These are phyloP conservation scores for Busseola fusca DNA, from an alignment of 2,888 invertebrate species.

Conservation along the genomic window DNA sequence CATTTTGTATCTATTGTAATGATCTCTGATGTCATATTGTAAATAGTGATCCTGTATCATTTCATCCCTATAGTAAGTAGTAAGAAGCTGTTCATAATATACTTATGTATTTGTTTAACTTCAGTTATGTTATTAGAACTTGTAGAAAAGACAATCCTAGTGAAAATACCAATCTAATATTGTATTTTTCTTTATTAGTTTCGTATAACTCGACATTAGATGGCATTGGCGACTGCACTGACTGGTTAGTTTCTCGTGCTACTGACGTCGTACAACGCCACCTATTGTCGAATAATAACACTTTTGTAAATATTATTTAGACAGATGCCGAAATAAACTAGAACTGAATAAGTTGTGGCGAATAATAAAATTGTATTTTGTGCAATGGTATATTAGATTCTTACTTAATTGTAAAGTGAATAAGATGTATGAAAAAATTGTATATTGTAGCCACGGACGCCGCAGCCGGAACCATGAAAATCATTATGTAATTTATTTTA, in stretches of 20 bases:
- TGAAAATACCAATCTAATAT: constrained; percentile 54
- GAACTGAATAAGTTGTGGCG: constrained; percentile 55
- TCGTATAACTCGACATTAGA: constrained; percentile 49
- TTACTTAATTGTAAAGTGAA: constrained; percentile 60
- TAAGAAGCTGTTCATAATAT: constrained; percentile 57
- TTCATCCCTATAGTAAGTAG: constrained; percentile 60
- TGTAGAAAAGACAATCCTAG: constrained; percentile 64
- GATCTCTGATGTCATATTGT: constrained; percentile 65
- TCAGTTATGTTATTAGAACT: constrained; percentile 58
- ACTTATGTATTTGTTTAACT: constrained; percentile 55
- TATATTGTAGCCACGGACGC: constrained; percentile 75
- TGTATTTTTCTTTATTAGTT: constrained; percentile 57
- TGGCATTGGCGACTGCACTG: constrained; percentile 36
- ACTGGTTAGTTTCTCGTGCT: constrained; percentile 7
- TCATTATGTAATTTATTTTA: constrained; percentile 88
- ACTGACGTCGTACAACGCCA: constrained; percentile 43
- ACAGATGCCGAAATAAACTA: constrained; percentile 51
- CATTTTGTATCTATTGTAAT: constrained; percentile 62
- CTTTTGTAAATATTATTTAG: constrained; percentile 63
- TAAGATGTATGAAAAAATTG: constrained; percentile 69
- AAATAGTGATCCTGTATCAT: constrained; percentile 62
- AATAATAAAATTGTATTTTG: constrained; percentile 61
- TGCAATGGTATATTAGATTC: constrained; percentile 63
- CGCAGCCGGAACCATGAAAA: constrained; percentile 77
- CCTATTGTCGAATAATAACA: constrained; percentile 47